phyloP scores from a whole-genome alignment of 92 coral and sea anemone species.

The Porites lobata region DNA sequence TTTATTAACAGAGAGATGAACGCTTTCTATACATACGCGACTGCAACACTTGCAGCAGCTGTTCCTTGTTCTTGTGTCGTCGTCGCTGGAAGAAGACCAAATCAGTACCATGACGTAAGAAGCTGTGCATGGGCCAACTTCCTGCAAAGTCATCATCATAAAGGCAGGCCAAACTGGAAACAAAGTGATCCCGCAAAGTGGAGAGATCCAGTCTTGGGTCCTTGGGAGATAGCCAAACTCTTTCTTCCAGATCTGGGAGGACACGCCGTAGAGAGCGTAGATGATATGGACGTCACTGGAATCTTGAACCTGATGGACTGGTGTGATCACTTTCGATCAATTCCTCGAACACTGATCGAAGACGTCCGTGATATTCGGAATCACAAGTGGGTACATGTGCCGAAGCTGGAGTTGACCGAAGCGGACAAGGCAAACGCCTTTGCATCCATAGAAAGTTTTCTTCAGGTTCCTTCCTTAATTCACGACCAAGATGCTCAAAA shows the following conservation, averaged over 20 bases:
- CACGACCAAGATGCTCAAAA: constrained; percentile 56
- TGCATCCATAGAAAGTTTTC: constrained; percentile 54
- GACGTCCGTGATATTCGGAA: constrained; percentile 73
- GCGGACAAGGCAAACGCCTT: constrained; percentile 75
- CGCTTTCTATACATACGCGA: constrained; percentile 49
- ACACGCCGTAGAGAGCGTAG: constrained; percentile 38
- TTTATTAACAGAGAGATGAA: constrained; percentile 60
- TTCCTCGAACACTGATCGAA: constrained; percentile 57
- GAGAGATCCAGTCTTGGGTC: constrained; percentile 80
- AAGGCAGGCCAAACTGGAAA: constrained; percentile 74
- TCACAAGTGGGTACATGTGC: constrained; percentile 80
- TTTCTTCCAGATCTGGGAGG: constrained; percentile 80
- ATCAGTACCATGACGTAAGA: constrained; percentile 55
- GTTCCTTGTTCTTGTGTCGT: constrained; percentile 62
- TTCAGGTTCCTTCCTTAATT: constrained; percentile 71
- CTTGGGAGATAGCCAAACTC: constrained; percentile 91
- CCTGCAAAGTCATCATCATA: constrained; percentile 48
- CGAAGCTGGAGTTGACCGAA: constrained; percentile 68
- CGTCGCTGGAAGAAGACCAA: constrained; percentile 19
- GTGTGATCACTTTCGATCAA: constrained; percentile 49
- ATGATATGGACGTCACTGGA: constrained; percentile 86
- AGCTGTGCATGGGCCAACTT: constrained; percentile 79
- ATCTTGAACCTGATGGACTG: constrained; percentile 77
- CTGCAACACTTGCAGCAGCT: constrained; percentile 37
- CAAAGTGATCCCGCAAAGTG: constrained; percentile 83